Evolutionary conservation across 2,797 vertebrate genomes (phyloP).

Genomic region (Decapterus maruadsi): DNA sequence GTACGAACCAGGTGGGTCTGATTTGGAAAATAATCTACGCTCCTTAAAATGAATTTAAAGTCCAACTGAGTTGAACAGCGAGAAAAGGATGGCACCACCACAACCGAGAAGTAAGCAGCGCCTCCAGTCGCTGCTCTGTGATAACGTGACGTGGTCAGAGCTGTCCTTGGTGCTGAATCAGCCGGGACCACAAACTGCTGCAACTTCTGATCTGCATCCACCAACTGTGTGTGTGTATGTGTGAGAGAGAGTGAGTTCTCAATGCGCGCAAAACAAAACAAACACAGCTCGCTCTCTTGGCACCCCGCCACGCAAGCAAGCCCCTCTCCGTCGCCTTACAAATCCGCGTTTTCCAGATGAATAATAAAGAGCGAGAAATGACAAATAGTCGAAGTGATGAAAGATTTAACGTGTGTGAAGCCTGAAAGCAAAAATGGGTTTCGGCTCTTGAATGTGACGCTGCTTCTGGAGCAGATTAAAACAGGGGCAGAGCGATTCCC

Average conservation of each 20-base stretch:
- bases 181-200: conserved; percentile 30
- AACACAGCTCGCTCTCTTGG: conserved; percentile 57
- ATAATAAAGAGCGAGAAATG: conserved; percentile 71
- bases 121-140: conserved; percentile 2
- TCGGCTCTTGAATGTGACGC: conserved; percentile 71
- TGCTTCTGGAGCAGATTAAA: conserved; percentile 72
- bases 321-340: conserved; percentile 32
- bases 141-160: conserved; percentile 20
- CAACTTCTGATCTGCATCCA: conserved; percentile 50
- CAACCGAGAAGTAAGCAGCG: background rate
- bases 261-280: conserved; percentile 34
- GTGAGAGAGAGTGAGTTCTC: background rate
- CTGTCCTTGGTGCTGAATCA: conserved; percentile 75
- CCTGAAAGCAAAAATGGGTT: conserved; percentile 65
- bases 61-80: background rate
- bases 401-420: conserved; percentile 74
- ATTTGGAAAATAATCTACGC: background rate
- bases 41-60: conserved; percentile 1
- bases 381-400: conserved; percentile 70
- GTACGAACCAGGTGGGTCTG: background rate
- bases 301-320: conserved; percentile 19
- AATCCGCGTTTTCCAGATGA: conserved; percentile 69
- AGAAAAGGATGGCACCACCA: background rate
- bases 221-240: background rate
- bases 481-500: conserved; percentile 82